These are phyloP conservation scores for Sinocyclocheilus rhinocerous DNA, from an alignment of 2,113 vertebrate species.

Conservation along the genomic window DNA sequence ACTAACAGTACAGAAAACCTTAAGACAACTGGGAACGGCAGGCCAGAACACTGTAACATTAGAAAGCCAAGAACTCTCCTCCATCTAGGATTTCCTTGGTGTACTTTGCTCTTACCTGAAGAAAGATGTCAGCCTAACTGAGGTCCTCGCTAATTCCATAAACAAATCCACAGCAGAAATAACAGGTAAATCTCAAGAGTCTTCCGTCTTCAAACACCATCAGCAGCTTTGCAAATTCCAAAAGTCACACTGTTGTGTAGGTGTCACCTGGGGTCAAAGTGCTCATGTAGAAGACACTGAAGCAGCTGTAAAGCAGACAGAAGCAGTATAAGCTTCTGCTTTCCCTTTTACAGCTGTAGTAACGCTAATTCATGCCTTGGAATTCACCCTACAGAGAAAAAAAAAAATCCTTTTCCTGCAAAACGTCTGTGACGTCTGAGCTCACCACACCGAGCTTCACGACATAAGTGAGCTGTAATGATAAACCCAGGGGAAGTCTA, in stretches of 20 bases:
- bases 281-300: constrained; percentile 43
- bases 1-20: not conserved
- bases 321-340: not conserved
- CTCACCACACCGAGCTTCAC: not conserved
- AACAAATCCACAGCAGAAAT: constrained; percentile 23
- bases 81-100: not conserved
- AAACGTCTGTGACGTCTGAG: constrained; percentile 25
- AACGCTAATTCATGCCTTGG: constrained; percentile 36
- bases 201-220: not conserved
- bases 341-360: constrained; percentile 22
- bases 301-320: not conserved
- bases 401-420: not conserved
- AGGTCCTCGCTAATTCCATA: constrained; percentile 39
- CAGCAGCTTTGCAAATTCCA: not conserved
- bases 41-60: not conserved
- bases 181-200: constrained; percentile 12
- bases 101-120: constrained; percentile 45
- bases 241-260: constrained; percentile 66
- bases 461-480: not conserved
- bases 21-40: not conserved
- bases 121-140: constrained; percentile 1
- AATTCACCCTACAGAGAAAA: constrained; percentile 46
- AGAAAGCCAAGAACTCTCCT: not conserved
- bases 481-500: constrained; percentile 51
- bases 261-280: constrained; percentile 71